phyloP scores from a whole-genome alignment of 92 coral and sea anemone genomes.

The Pocillopora meandrina region DNA sequence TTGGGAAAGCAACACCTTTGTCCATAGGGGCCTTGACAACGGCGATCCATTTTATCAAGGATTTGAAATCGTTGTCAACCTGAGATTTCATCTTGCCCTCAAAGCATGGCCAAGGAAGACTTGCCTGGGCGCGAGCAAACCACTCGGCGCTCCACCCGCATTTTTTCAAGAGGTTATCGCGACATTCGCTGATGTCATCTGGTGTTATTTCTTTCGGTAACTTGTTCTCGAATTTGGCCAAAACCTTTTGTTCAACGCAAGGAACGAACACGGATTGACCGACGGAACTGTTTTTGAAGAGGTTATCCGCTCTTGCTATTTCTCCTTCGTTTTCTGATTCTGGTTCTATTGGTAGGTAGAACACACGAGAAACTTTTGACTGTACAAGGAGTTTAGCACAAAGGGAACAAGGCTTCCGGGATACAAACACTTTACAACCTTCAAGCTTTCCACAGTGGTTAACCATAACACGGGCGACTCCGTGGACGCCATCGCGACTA shows the following conservation, averaged over 20 bases:
- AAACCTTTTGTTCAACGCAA: conserved; percentile 30
- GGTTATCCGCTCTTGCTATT: conserved; percentile 43
- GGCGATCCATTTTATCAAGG: conserved; percentile 56
- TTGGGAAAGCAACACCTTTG: conserved; percentile 12
- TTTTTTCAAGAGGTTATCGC: conserved; percentile 24
- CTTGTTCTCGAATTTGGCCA: conserved; percentile 10
- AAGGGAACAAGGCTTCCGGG: conserved; percentile 72
- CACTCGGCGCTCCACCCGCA: conserved; percentile 60
- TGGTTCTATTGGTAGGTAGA: conserved; percentile 66
- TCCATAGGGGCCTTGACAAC: conserved; percentile 26
- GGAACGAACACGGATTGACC: conserved; percentile 61
- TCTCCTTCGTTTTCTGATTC: conserved; percentile 39
- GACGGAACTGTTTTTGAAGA: conserved; percentile 63
- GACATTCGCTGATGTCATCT: neutral
- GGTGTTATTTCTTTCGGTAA: conserved; percentile 32
- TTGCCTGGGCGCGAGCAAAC: conserved; percentile 31
- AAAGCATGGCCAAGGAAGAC: conserved; percentile 70
- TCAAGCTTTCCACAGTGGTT: conserved; percentile 39
- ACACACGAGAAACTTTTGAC: conserved; percentile 57
- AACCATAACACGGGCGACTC: conserved; percentile 58
- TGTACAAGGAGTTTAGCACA: conserved; percentile 75
- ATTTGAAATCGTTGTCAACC: conserved; percentile 40
- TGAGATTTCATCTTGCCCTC: conserved; percentile 40
- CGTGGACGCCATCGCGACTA: conserved; percentile 63
- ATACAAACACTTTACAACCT: conserved; percentile 51